phyloP scores from a whole-genome alignment of 2,113 vertebrate species.

The Oryzias javanicus region DNA sequence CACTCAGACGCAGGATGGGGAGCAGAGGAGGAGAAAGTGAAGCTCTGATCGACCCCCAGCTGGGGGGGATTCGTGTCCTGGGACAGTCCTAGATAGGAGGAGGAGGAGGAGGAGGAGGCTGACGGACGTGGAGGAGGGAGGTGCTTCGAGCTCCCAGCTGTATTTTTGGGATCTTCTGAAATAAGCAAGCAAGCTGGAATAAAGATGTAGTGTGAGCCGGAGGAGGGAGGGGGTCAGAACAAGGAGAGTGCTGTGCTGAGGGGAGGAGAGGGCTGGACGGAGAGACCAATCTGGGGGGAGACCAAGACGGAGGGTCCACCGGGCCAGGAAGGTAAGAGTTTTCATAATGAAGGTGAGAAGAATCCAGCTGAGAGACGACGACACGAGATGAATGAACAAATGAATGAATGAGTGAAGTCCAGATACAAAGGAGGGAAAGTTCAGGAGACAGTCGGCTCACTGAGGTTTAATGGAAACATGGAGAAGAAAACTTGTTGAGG shows the following conservation, averaged over 20 bases:
- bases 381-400: background rate
- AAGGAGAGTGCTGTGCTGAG: slow-evolving; percentile 76
- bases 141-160: slow-evolving; percentile 45
- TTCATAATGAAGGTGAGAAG: background rate
- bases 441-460: too few species aligned
- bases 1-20: slow-evolving; percentile 33
- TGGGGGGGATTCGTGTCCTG: slow-evolving; percentile 60
- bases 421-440: slow-evolving; percentile 19
- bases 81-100: slow-evolving; percentile 51
- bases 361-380: too few species aligned
- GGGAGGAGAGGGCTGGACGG: slow-evolving; percentile 61
- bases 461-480: too few species aligned
- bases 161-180: slow-evolving; percentile 78
- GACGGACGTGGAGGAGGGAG: slow-evolving; percentile 36
- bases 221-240: slow-evolving; percentile 70
- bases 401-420: slow-evolving; percentile 36
- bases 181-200: slow-evolving; percentile 73
- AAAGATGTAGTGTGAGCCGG: slow-evolving; percentile 82
- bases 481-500: too few species aligned
- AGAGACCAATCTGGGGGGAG: slow-evolving; percentile 44
- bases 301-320: slow-evolving; percentile 55
- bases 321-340: slow-evolving; percentile 70
- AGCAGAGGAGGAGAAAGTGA: slow-evolving; percentile 22
- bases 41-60: slow-evolving; percentile 37
- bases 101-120: slow-evolving; percentile 17